phyloP scores from a whole-genome alignment of 2,113 vertebrate genomes.

The Cyprinodon variegatus region DNA sequence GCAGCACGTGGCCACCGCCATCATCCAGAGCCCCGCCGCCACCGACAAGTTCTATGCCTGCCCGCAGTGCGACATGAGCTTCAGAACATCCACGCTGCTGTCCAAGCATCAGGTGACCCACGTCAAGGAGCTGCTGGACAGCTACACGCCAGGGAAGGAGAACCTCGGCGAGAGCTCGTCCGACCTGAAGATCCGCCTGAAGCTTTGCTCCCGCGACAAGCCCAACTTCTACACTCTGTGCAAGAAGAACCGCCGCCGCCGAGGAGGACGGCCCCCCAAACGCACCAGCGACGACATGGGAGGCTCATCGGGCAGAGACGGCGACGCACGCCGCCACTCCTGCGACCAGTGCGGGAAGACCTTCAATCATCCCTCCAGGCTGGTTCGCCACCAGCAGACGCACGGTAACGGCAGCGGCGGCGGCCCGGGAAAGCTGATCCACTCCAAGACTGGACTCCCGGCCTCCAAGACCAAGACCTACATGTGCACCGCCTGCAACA shows the following conservation, averaged over 20 bases:
- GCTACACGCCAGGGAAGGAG: conserved; percentile 77
- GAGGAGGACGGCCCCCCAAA: conserved; percentile 21
- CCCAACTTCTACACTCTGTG: conserved; percentile 83
- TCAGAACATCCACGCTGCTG: conserved; percentile 75
- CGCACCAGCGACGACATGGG: conserved; percentile 13
- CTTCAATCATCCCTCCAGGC: conserved; percentile 76
- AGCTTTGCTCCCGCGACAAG: conserved; percentile 81
- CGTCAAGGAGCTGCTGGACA: conserved; percentile 79
- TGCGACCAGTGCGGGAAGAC: conserved; percentile 75
- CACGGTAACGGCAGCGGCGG: conserved; percentile 53
- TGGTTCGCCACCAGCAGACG: conserved; percentile 76
- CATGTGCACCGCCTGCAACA: conserved; percentile 75
- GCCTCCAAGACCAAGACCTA: conserved; percentile 69
- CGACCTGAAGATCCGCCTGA: conserved; percentile 82
- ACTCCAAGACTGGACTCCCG: conserved; percentile 52
- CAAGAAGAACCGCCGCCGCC: conserved; percentile 78
- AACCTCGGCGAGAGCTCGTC: conserved; percentile 75
- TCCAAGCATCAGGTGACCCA: conserved; percentile 82
- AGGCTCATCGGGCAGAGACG: conserved; percentile 5
- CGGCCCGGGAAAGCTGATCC: conserved; percentile 42
- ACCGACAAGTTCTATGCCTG: conserved; percentile 76
- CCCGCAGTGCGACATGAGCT: conserved; percentile 80
- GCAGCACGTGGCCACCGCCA: conserved; percentile 29
- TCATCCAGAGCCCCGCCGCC: conserved; percentile 17
- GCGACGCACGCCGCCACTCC: conserved; percentile 52